Conservation (phyloP, 2,113 vertebrate species). For the Hepsetus odoe region DNA sequence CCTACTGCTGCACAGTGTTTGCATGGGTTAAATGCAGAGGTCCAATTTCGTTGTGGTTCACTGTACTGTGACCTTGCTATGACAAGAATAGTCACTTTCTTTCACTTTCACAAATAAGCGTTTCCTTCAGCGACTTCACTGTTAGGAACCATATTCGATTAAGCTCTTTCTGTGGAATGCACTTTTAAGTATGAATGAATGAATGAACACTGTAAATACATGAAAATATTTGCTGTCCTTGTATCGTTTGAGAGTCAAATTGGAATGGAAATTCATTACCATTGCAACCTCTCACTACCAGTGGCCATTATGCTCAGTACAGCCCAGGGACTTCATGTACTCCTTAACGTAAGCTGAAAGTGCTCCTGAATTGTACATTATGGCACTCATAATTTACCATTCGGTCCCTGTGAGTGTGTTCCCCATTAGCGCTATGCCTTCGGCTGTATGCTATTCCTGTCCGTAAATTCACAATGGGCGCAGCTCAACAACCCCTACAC, state of each 20-base stretch:
- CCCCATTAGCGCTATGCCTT: conserved; percentile 40
- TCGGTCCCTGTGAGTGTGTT: conserved; percentile 41
- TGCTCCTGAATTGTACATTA: conserved; percentile 47
- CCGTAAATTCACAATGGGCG: conserved; percentile 38
- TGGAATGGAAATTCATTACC: conserved; percentile 43
- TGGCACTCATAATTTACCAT: conserved; percentile 47
- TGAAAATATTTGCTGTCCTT: conserved; percentile 7
- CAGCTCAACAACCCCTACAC: conserved; percentile 40
- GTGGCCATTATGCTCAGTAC: conserved; percentile 40
- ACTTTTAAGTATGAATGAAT: background rate
- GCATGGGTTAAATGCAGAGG: too few relatives aligned
- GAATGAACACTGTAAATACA: background rate
- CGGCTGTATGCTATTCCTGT: conserved; percentile 46
- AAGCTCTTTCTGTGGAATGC: background rate
- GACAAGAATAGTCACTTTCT: too few relatives aligned
- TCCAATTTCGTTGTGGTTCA: too few relatives aligned
- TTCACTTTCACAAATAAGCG: too few relatives aligned
- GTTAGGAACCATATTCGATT: background rate
- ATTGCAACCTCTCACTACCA: conserved; percentile 37
- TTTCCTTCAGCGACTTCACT: too few relatives aligned
- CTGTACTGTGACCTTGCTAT: too few relatives aligned
- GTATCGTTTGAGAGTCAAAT: conserved; percentile 40
- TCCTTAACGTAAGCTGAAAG: conserved; percentile 43
- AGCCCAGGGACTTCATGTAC: conserved; percentile 44
- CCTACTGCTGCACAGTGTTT: too few relatives aligned